Conservation (phyloP, 2,797 vertebrate species). For the Kryptolebias ocellatus region DNA sequence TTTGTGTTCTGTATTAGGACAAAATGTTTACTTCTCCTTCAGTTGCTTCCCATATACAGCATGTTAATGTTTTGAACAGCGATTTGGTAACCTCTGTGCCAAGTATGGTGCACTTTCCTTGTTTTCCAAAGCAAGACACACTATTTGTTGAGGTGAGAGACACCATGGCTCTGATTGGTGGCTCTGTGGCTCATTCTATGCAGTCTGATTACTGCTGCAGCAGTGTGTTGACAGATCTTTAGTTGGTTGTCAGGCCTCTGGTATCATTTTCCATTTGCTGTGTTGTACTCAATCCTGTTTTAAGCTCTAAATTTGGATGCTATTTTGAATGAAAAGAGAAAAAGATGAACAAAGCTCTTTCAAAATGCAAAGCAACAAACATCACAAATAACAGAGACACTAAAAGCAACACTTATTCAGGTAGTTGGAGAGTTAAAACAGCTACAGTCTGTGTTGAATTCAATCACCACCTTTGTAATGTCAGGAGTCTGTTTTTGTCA, state of each 20-base stretch:
- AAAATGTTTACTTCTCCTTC: too few species aligned
- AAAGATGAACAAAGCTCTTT: background rate
- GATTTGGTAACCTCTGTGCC: background rate
- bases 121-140: background rate
- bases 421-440: background rate
- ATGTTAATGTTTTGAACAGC: too few species aligned
- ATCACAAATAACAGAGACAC: background rate
- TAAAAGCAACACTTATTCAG: too few species aligned
- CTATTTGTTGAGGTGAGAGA: background rate
- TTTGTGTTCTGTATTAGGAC: too few species aligned
- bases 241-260: background rate
- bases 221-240: background rate
- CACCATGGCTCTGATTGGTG: background rate
- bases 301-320: background rate
- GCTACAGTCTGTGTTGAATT: too few species aligned
- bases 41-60: too few species aligned
- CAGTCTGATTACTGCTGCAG: background rate
- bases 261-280: background rate
- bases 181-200: background rate
- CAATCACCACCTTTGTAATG: too few species aligned
- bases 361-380: background rate
- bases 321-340: background rate
- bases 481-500: background rate
- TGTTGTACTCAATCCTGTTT: background rate
- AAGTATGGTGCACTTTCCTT: background rate